Conservation (phyloP, 2,888 invertebrate genomes). For the Xestobium rufovillosum region DNA sequence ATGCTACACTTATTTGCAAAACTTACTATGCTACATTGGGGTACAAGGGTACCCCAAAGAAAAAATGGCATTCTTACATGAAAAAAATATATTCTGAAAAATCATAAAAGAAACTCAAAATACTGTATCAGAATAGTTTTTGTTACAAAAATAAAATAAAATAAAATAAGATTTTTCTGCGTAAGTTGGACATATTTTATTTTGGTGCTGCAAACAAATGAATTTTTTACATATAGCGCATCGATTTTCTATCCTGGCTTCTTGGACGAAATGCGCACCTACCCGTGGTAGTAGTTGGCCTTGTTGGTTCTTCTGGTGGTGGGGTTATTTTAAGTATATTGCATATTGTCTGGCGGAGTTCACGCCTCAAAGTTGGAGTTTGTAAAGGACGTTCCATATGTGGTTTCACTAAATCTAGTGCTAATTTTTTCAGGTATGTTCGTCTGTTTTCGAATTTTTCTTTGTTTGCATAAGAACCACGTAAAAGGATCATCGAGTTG, state of each 20-base stretch:
- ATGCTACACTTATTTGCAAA: too few species aligned
- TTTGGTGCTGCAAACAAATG: constrained; percentile 10
- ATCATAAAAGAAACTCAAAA: constrained; percentile 1
- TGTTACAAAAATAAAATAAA: constrained; percentile 2
- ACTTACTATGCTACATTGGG: constrained; percentile 5
- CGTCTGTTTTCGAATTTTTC: constrained; percentile 10
- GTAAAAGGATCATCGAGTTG: constrained; percentile 12
- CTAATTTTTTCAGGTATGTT: constrained; percentile 1
- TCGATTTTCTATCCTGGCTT: constrained; percentile 11
- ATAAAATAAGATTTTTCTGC: constrained; percentile 6
- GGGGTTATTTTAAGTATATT: constrained; percentile 6
- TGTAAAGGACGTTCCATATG: constrained; percentile 3
- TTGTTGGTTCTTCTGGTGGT: constrained; percentile 9
- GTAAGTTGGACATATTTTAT: constrained; percentile 8
- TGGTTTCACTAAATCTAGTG: constrained; percentile 3
- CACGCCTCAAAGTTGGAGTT: constrained; percentile 9
- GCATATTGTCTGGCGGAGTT: constrained; percentile 9
- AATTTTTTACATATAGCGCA: constrained; percentile 10
- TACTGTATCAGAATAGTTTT: constrained; percentile 3
- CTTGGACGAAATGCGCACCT: constrained; percentile 12
- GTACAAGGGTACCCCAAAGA: constrained; percentile 8
- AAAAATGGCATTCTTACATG: constrained; percentile 6
- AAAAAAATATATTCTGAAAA: constrained; percentile 4
- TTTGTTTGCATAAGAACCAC: constrained; percentile 12
- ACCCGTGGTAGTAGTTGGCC: constrained; percentile 12